These are phyloP conservation scores for Melanostigma gelatinosum DNA, from an alignment of 2,113 vertebrate genomes.

Conservation along the genomic window DNA sequence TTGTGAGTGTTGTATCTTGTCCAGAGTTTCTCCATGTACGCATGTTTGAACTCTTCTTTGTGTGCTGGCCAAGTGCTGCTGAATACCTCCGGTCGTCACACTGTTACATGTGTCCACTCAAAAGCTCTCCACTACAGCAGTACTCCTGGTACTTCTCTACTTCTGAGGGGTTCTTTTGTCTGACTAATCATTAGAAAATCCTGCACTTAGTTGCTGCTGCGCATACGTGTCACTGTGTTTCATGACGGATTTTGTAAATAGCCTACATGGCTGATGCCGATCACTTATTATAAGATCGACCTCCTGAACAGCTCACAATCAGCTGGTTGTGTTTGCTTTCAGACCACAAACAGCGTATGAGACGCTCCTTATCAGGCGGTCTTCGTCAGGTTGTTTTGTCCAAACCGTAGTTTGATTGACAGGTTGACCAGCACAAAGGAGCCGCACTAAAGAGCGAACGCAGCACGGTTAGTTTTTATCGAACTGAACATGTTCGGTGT, in stretches of 20 bases:
- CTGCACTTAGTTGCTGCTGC: too few relatives aligned
- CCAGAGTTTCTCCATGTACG: background rate
- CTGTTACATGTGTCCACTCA: background rate
- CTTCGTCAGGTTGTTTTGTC: too few relatives aligned
- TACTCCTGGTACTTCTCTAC: background rate
- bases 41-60: constrained; percentile 39
- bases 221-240: background rate
- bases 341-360: too few relatives aligned
- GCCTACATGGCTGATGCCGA: background rate
- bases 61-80: background rate
- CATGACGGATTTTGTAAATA: background rate
- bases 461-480: background rate
- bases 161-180: background rate
- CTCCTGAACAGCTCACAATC: background rate
- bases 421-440: background rate
- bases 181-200: background rate
- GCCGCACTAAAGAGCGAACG: background rate
- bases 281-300: background rate
- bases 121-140: background rate
- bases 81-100: constrained; percentile 13
- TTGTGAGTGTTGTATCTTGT: background rate
- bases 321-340: background rate
- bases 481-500: too few relatives aligned
- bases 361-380: background rate
- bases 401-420: too few relatives aligned